These are phyloP conservation scores for Eriocheir sinensis DNA, from an alignment of 1,140 invertebrate species.

Conservation along the genomic window DNA sequence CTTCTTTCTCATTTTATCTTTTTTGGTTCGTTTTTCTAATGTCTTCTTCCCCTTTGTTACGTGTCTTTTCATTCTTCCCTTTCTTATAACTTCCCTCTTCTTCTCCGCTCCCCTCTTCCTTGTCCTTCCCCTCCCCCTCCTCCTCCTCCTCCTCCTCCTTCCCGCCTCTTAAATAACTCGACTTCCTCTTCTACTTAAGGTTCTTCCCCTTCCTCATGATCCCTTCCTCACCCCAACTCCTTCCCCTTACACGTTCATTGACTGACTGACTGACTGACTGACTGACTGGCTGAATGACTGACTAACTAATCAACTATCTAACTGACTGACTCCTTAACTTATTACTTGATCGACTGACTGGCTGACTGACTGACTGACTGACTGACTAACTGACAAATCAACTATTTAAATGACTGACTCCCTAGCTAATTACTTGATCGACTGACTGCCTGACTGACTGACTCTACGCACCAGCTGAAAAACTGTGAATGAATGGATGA, in stretches of 20 bases:
- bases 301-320: neutral
- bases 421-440: neutral
- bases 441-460: neutral
- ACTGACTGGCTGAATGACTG: neutral
- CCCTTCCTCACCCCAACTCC: neutral
- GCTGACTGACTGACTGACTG: too few species aligned
- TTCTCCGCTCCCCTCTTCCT: neutral
- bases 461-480: too few species aligned
- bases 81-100: neutral
- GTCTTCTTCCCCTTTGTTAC: neutral
- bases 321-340: neutral
- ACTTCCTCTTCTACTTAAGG: neutral
- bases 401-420: neutral
- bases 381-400: neutral
- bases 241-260: neutral
- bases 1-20: too few species aligned
- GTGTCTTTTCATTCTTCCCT: neutral
- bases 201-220: too few species aligned
- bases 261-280: neutral
- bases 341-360: too few species aligned
- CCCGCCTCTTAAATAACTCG: neutral
- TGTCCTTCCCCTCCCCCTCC: too few species aligned
- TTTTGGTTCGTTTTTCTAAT: too few species aligned
- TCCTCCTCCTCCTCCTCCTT: neutral
- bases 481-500: too few species aligned